Conservation (phyloP, 2,113 vertebrate genomes). For the Brachionichthys hirsutus region DNA sequence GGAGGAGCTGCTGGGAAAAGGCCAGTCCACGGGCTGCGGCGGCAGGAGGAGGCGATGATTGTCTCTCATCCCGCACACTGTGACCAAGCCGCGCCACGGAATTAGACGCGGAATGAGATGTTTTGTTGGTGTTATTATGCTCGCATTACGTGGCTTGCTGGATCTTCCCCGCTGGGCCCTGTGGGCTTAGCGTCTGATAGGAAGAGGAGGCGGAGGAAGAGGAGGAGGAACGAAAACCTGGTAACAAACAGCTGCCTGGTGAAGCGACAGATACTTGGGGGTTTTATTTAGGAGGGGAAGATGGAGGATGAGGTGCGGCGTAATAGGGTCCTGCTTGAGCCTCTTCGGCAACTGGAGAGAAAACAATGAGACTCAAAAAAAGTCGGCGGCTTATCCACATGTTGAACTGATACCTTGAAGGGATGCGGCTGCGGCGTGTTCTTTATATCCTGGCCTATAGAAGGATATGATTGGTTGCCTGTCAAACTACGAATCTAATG, state of each 20-base stretch:
- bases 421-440: too few relatives aligned
- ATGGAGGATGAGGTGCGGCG: conserved; percentile 44
- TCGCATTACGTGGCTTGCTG: conserved; percentile 69
- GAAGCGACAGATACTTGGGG: conserved; percentile 55
- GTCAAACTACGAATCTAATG: conserved; percentile 16
- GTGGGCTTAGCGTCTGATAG: conserved; percentile 57
- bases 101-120: conserved; percentile 73
- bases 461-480: too few relatives aligned
- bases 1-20: conserved; percentile 34
- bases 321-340: conserved; percentile 64
- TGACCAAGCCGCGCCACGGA: conserved; percentile 47
- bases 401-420: too few relatives aligned
- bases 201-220: not conserved
- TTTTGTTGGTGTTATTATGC: conserved; percentile 73
- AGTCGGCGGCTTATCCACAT: conserved; percentile 26
- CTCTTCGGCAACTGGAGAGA: conserved; percentile 53
- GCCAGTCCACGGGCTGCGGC: conserved; percentile 3
- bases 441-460: too few relatives aligned
- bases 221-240: conserved; percentile 37
- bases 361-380: conserved; percentile 62
- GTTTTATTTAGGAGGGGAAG: conserved; percentile 37
- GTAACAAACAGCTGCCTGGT: conserved; percentile 65
- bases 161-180: conserved; percentile 68
- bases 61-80: conserved; percentile 54
- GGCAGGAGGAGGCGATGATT: conserved; percentile 41